Evolutionary conservation across 2,888 invertebrate species (phyloP), one percentile per base, ranked within the genome.

Genomic region (Orthosia gothica): DNA sequence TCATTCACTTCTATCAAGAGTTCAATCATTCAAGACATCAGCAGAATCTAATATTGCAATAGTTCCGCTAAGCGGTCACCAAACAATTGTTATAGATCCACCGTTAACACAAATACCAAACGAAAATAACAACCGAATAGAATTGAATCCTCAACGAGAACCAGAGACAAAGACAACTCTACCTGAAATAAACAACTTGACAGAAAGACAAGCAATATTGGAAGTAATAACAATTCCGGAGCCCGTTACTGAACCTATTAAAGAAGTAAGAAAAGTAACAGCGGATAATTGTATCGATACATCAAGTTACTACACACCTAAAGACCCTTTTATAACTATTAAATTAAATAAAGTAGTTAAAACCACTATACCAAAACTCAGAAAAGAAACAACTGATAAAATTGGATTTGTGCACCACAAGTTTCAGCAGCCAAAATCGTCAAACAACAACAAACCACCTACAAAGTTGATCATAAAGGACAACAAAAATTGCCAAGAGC

Each of bases 81-180:
- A 97, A 92, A 97, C 97, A n/a, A 95, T 97, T 84, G 94, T 97
- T 45, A 95, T 96, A 73, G 93, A 96, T 90, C 96, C 96, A 78
- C 96, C 96, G 18, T 82, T 96, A 49, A 89, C 88, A 52, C 93
- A 94, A 87, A 89, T 91, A 50, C 64, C 76, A 50, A 83, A 72
- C 67, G 88, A 90, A 68, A 83, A 73, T 58, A 86, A 85, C 54
- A 87, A 85, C 63, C 84, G 81, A 63, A 72, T 73, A 67, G 65
- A 54, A 18, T 45, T 74, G 13, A 71, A 57, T 32, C 52, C 70
- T 68, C 76, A 76, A 62, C 71, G 78, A 63, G 89, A 89, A 76
- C 5, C 67, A 45, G 74, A 82, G 74, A 54, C 58, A 49, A 85
- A 85, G 57, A 70, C 64, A 55, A 71, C 69, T 59, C 32, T 73